Base-by-base conservation (phyloP, 2,113 vertebrate genomes). In the Corapipo altera region DNA sequence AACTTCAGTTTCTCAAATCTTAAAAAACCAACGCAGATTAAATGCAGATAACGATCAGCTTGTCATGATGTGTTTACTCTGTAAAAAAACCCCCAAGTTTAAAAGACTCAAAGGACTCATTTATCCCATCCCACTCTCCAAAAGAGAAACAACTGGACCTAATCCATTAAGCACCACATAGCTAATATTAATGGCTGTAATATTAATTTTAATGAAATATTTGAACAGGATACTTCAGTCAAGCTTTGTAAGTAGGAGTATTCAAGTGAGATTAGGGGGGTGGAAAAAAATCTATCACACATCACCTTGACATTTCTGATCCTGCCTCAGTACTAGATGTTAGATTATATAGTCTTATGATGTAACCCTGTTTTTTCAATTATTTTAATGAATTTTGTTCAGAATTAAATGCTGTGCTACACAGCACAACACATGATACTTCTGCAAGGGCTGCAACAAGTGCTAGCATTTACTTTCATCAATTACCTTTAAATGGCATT, bases 241-340 rank as follows among this genome's bases (percentile, higher is more conserved):
- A 82, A 85, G 49, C 21, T 30, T 85, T 70, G 37, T 26, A 51
- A 51, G 49, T 51, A 51, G 49, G 24, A 51, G 49, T 28, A 52
- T 52, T 52, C 35, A 71, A 93, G 5, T 24, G 52, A 59, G 12
- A 74, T 32, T 32, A 7, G 13, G 10, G 14, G 4, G 0, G 3
- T 2, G 0, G 0, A 0, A 39, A 2, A 21, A 21, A n/a, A 49
- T 4, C 26, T 27, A 22, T 11, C 11, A n/a, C 0, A 0, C 12
- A 52, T 24, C 7, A 65, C 24, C 33, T 19, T 33, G 4, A 14
- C 15, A 73, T 8, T 80, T 71, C 54, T 61, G 21, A 86, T 58
- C 11, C 37, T 43, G 22, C 27, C 44, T 54, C 15, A 0, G 26
- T 14, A 9, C 20, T 41, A 66, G 18, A 71, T 33, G 10, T 26